A percentile compares a stretch with the other conserved stretches of the same genome.
phyloP scores from a whole-genome alignment of 1,140 invertebrate genomes.

The Hylaeus volcanicus region DNA sequence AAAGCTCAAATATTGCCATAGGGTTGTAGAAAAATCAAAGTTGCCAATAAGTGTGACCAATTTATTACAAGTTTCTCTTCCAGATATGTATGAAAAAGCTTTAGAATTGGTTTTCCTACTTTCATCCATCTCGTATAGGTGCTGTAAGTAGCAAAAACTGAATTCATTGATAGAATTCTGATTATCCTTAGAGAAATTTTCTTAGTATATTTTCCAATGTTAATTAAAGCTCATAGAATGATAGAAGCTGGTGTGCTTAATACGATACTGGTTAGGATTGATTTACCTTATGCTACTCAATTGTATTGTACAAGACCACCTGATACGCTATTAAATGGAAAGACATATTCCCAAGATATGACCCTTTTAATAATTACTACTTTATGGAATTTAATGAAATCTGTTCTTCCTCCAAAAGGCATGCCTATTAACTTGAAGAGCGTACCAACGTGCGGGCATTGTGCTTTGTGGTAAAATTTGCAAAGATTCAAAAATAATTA shows the following conservation, averaged over 20 bases:
- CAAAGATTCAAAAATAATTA: not conserved
- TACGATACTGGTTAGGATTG: slow-evolving; percentile 62
- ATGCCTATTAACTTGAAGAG: slow-evolving; percentile 18
- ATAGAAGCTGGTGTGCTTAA: slow-evolving; percentile 63
- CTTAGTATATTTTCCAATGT: not conserved
- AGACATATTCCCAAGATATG: slow-evolving; percentile 49
- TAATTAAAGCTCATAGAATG: slow-evolving; percentile 67
- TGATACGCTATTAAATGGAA: slow-evolving; percentile 36
- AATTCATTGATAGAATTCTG: not conserved
- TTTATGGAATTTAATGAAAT: slow-evolving; percentile 64
- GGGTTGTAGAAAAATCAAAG: slow-evolving; percentile 61
- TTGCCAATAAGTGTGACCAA: slow-evolving; percentile 60
- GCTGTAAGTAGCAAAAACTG: slow-evolving; percentile 61
- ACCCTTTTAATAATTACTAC: slow-evolving; percentile 60
- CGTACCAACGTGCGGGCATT: slow-evolving; percentile 25
- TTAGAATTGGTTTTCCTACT: slow-evolving; percentile 61
- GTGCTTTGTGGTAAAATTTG: slow-evolving; percentile 65
- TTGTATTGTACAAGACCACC: slow-evolving; percentile 28
- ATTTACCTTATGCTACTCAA: slow-evolving; percentile 50
- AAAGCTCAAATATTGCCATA: slow-evolving; percentile 54
- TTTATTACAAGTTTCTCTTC: slow-evolving; percentile 47
- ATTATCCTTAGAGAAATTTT: not conserved
- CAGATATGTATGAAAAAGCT: slow-evolving; percentile 48
- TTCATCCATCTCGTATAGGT: slow-evolving; percentile 54
- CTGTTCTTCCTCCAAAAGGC: slow-evolving; percentile 38